phyloP scores from a whole-genome alignment of 2,888 invertebrate species.

The Lymantria monacha region DNA sequence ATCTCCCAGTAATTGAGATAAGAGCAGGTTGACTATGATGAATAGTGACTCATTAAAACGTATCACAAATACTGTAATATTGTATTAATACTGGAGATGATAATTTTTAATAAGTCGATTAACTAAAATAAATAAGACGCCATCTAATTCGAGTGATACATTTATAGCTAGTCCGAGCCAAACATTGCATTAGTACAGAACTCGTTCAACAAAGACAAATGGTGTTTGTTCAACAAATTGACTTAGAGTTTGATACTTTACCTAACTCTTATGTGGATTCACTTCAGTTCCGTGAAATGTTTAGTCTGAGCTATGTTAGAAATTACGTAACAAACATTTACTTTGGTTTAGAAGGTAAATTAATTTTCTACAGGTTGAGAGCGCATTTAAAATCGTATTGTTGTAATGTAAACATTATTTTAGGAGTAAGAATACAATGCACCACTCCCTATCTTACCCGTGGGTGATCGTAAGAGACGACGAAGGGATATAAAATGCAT shows the following conservation, averaged over 20 bases:
- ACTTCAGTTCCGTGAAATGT: constrained; percentile 24
- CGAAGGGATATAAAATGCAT: too few relatives aligned
- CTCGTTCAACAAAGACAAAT: constrained; percentile 36
- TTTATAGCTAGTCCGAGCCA: constrained; percentile 17
- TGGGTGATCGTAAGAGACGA: too few relatives aligned
- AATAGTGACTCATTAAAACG: too few relatives aligned
- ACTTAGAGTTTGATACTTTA: constrained; percentile 43
- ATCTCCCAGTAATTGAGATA: too few relatives aligned
- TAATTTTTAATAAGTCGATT: not conserved
- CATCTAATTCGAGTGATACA: constrained; percentile 21
- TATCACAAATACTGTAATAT: constrained; percentile 24
- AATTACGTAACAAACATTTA: constrained; percentile 7
- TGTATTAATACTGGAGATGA: too few relatives aligned
- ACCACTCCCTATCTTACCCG: too few relatives aligned
- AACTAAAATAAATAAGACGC: constrained; percentile 13
- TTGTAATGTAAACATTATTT: too few relatives aligned
- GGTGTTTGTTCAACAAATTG: constrained; percentile 44
- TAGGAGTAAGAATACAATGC: too few relatives aligned
- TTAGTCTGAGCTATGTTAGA: constrained; percentile 22
- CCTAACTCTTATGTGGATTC: constrained; percentile 36
- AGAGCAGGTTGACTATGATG: too few relatives aligned
- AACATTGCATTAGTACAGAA: constrained; percentile 33
- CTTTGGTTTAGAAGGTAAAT: not conserved
- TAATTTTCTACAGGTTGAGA: not conserved
- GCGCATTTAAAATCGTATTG: too few relatives aligned